Evolutionary conservation across 2,888 invertebrate genomes (phyloP).

Genomic region (Auanema freiburgensis): DNA sequence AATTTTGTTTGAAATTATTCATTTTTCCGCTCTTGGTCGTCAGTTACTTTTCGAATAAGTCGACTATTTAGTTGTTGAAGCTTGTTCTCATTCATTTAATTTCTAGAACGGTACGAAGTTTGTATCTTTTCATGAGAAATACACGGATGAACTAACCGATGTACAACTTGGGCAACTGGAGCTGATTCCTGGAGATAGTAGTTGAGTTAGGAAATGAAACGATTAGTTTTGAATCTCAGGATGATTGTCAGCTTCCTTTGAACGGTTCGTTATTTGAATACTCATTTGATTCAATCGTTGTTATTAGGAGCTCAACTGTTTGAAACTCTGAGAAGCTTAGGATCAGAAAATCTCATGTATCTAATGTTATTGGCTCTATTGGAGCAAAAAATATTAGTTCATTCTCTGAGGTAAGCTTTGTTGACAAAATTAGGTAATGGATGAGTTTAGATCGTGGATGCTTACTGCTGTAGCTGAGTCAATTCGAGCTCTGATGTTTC

Average conservation of each 20-base stretch:
- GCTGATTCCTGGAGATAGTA: slow-evolving; percentile 66
- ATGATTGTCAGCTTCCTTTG: slow-evolving; percentile 89
- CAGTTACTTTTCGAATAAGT: no score
- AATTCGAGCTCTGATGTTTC: slow-evolving; percentile 85
- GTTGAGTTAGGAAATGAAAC: slow-evolving; percentile 73
- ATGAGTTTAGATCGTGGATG: slow-evolving; percentile 87
- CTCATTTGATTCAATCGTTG: slow-evolving; percentile 4
- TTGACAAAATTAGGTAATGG: not conserved
- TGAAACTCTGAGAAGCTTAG: slow-evolving; percentile 73
- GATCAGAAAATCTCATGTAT: slow-evolving; percentile 89
- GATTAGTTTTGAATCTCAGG: slow-evolving; percentile 88
- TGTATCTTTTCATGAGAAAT: slow-evolving; percentile 88
- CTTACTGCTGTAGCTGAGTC: slow-evolving; percentile 86
- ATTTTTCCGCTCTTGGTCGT: no score
- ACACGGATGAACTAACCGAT: slow-evolving; percentile 73
- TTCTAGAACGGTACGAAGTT: slow-evolving; percentile 69
- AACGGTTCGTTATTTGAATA: slow-evolving; percentile 77
- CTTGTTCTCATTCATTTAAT: not conserved
- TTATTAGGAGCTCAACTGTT: slow-evolving; percentile 33
- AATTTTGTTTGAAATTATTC: no score
- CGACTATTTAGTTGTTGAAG: no score
- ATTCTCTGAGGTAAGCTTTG: slow-evolving; percentile 46
- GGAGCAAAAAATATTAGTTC: slow-evolving; percentile 79
- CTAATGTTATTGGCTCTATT: slow-evolving; percentile 85
- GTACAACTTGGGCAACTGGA: slow-evolving; percentile 57